Percentiles rank a stretch among this genome's conserved stretches.
These are phyloP conservation scores for Phataginus tricuspis DNA, from an alignment of 2,797 vertebrate species.

Conservation along the genomic window DNA sequence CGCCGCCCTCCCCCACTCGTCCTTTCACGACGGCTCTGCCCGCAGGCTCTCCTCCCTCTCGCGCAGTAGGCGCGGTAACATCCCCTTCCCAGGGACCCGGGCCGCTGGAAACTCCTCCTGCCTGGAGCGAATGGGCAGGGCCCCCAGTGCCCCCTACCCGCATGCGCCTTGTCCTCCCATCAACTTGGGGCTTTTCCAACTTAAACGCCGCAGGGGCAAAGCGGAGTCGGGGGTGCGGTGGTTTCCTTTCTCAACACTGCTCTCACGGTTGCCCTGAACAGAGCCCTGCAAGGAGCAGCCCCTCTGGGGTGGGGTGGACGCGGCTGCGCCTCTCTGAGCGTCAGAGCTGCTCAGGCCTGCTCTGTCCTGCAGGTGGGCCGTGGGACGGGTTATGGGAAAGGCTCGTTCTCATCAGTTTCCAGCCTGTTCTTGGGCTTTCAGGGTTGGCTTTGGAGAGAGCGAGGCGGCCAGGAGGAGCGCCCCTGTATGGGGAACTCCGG, in stretches of 20 bases:
- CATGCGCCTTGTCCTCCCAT: constrained; percentile 38
- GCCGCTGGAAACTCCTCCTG: not conserved
- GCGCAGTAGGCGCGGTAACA: not conserved
- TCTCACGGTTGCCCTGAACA: constrained; percentile 33
- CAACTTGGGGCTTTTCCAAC: constrained; percentile 36
- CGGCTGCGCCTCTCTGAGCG: not conserved
- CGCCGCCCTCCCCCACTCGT: not conserved
- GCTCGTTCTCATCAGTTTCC: not conserved
- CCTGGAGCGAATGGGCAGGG: not conserved
- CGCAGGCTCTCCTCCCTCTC: not conserved
- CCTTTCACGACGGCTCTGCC: not conserved
- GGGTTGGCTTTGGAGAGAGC: constrained; percentile 55
- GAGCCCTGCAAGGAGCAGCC: not conserved
- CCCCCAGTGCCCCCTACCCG: not conserved
- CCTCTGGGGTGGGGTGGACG: not conserved
- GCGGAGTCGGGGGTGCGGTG: not conserved
- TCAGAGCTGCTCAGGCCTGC: not conserved
- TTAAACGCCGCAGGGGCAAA: not conserved
- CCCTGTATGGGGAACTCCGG: not conserved
- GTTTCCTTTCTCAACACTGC: not conserved
- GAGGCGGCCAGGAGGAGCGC: not conserved
- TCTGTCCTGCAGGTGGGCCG: not conserved
- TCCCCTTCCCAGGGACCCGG: not conserved
- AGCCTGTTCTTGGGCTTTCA: not conserved
- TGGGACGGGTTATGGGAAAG: not conserved